A percentile compares a stretch with the other conserved stretches of the same genome.
Conservation (phyloP, 2,797 vertebrate genomes). For the Hylomyscus alleni region DNA sequence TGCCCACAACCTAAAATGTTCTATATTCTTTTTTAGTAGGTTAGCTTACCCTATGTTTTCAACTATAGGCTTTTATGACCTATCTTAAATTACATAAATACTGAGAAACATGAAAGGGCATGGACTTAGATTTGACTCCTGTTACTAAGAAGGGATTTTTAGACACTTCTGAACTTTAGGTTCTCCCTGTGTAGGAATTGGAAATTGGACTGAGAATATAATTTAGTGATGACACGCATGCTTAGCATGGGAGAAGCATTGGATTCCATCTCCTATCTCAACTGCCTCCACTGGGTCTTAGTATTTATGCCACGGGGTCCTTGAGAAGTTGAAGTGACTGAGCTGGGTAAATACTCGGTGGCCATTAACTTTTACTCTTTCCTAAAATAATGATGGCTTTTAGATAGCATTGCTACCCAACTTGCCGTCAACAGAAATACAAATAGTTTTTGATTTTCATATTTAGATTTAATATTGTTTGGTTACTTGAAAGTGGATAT, state of each 20-base stretch:
- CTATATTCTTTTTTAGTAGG: slow-evolving; percentile 36
- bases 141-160: not conserved
- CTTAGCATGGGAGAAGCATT: not conserved
- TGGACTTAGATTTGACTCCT: slow-evolving; percentile 39
- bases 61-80: slow-evolving; percentile 55
- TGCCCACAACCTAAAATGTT: slow-evolving; percentile 14
- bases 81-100: slow-evolving; percentile 57
- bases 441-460: slow-evolving; percentile 60
- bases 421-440: slow-evolving; percentile 43
- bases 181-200: slow-evolving; percentile 63
- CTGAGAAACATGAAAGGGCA: slow-evolving; percentile 17
- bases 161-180: slow-evolving; percentile 46
- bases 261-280: not conserved
- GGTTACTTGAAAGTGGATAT: not conserved
- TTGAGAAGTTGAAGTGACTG: slow-evolving; percentile 55
- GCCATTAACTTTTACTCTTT: slow-evolving; percentile 23
- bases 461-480: slow-evolving; percentile 57
- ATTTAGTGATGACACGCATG: not conserved
- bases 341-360: slow-evolving; percentile 23
- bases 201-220: not conserved
- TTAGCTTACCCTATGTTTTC: slow-evolving; percentile 39
- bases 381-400: slow-evolving; percentile 39
- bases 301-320: not conserved
- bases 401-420: not conserved
- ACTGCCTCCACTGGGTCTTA: not conserved